Evolutionary conservation across 2,888 invertebrate species (phyloP), one percentile per base, ranked within the genome.

Genomic region (Drosophila seclusa): DNA sequence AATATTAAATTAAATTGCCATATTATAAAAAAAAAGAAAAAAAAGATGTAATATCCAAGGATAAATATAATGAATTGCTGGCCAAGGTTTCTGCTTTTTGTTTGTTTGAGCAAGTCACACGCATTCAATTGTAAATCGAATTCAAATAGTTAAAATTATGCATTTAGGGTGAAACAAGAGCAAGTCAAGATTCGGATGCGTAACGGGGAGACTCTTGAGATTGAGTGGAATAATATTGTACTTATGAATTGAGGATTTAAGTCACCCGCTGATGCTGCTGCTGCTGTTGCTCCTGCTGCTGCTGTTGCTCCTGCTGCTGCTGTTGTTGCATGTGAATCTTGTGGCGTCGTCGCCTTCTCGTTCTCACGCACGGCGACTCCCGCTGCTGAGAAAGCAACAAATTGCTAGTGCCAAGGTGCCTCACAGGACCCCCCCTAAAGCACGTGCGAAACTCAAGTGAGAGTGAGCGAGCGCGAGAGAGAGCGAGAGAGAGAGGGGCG

Each of bases 381-480:
- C 90, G 91, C 91, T 91, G 91, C 81, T 91, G 91, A 87, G 84
- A 84, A 88, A 80, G 82, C 86, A 71, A 71, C 70, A 82, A 73
- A 74, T 66, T 49, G 80, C 72, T 71, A 65, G 57, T 45, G 45
- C 57, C 57, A 58, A 32, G 68, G 60, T 50, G 55, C 36, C 34
- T n/a, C 50, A n/a, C 52, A 48, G 70, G 90, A 90, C 90, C 91
- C 91, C 91, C 91, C 91, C 88, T 85, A 73, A 86, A 80, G 70
- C 87, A 88, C 87, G 84, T 91, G 89, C 90, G 90, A 88, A 86
- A 70, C 57, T 80, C 73, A 70, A 54, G 18, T 27, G n/a, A 16
- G 57, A 40, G 57, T 2, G 29, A 38, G n/a, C 11, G 16, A 27
- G 54, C 3, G 18, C 24, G 53, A 36, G 0, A 24, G 10, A 24